Evolutionary conservation across 2,113 vertebrate species (phyloP).

Genomic region (Anoura caudifer): DNA sequence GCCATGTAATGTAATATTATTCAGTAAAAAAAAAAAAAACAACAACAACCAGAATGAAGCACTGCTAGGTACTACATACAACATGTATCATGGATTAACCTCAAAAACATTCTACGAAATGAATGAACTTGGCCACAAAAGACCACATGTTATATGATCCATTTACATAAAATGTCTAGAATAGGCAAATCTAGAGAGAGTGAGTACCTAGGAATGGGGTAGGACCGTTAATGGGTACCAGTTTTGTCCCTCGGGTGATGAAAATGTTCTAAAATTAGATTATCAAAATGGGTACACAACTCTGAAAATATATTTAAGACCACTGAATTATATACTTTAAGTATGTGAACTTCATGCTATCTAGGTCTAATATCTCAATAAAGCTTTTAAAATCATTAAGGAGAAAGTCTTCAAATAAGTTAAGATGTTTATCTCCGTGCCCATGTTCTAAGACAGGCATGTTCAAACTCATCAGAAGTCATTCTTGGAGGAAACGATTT

Average conservation of each 20-base stretch:
- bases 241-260: background rate
- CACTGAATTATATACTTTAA: background rate
- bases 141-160: background rate
- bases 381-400: background rate
- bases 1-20: background rate
- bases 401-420: slow-evolving; percentile 1
- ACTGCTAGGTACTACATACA: no score
- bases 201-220: background rate
- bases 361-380: background rate
- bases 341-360: background rate
- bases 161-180: background rate
- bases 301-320: background rate
- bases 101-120: background rate
- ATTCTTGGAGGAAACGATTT: background rate
- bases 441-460: background rate
- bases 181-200: background rate
- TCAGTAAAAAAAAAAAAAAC: background rate
- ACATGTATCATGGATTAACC: background rate
- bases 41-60: no score
- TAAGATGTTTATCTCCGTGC: background rate
- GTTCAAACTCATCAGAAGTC: background rate
- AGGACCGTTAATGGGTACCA: background rate
- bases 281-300: background rate
- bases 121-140: background rate
- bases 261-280: background rate